Conservation (phyloP, 2,888 invertebrate genomes). For the Myopa testacea region DNA sequence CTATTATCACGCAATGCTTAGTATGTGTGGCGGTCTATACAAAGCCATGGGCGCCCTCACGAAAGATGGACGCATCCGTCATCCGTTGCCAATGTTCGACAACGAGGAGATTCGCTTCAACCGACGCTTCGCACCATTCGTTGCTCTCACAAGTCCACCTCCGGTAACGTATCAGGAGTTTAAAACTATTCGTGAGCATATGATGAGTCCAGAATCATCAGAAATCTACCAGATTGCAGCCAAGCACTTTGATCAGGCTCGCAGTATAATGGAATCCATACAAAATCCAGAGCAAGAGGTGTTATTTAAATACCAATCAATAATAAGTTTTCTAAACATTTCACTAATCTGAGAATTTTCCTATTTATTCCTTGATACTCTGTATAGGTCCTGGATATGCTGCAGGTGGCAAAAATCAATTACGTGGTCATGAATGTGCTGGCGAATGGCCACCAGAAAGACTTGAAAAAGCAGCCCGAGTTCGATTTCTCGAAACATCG, state of each 20-base stretch:
- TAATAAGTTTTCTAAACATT: background rate
- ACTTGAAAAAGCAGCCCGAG: conserved; percentile 84
- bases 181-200: conserved; percentile 81
- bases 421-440: conserved; percentile 93
- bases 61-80: conserved; percentile 85
- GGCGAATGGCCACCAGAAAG: conserved; percentile 91
- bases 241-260: conserved; percentile 92
- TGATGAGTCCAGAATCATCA: conserved; percentile 72
- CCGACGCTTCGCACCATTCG: conserved; percentile 92
- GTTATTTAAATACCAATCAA: conserved; percentile 48
- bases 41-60: conserved; percentile 94
- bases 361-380: conserved; percentile 58
- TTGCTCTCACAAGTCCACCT: conserved; percentile 87
- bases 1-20: conserved; percentile 91
- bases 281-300: conserved; percentile 85
- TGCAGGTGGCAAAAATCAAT: conserved; percentile 95
- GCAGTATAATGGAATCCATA: conserved; percentile 85
- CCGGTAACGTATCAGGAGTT: conserved; percentile 92
- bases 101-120: conserved; percentile 94
- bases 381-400: conserved; percentile 79
- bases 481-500: conserved; percentile 92
- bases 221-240: conserved; percentile 85
- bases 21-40: conserved; percentile 94
- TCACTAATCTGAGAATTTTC: background rate
- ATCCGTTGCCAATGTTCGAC: conserved; percentile 90